These are phyloP conservation scores for Nasonia giraulti DNA, from an alignment of 1,140 invertebrate species.

Conservation along the genomic window DNA sequence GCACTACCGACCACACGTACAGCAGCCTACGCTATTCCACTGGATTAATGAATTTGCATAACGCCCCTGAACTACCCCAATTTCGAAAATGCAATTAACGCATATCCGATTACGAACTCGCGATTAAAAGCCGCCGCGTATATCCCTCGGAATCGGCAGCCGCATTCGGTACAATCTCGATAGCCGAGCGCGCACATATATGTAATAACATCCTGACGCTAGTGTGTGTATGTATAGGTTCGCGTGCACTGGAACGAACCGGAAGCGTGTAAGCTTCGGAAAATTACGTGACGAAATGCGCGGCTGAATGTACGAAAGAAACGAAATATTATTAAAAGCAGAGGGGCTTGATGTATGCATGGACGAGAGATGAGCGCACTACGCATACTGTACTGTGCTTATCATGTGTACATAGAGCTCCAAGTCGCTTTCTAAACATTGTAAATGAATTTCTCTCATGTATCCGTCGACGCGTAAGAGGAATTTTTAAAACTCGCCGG, in stretches of 20 bases:
- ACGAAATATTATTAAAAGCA: conserved; percentile 14
- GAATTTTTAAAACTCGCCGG: conserved; percentile 11
- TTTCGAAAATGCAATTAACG: conserved; percentile 34
- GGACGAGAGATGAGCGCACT: too few relatives aligned
- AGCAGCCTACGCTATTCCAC: too few relatives aligned
- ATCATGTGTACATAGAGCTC: background rate
- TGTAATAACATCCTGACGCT: background rate
- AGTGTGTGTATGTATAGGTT: background rate
- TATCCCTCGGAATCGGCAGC: too few relatives aligned
- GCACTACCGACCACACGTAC: too few relatives aligned
- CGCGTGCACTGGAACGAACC: conserved; percentile 1
- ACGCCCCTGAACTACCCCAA: conserved; percentile 31
- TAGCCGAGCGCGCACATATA: background rate
- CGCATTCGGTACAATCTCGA: background rate
- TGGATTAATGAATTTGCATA: conserved; percentile 39
- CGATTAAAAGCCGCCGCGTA: conserved; percentile 29
- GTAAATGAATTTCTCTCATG: conserved; percentile 25
- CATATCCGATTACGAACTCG: conserved; percentile 39
- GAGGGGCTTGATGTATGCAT: background rate
- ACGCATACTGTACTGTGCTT: background rate
- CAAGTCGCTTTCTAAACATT: conserved; percentile 44
- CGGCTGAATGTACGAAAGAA: background rate
- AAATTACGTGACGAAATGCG: conserved; percentile 42
- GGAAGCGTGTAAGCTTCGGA: conserved; percentile 13
- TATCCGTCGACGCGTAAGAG: conserved; percentile 33